Evolutionary conservation across 2,888 invertebrate genomes (phyloP).

Genomic region (Argyra leucocephala): DNA sequence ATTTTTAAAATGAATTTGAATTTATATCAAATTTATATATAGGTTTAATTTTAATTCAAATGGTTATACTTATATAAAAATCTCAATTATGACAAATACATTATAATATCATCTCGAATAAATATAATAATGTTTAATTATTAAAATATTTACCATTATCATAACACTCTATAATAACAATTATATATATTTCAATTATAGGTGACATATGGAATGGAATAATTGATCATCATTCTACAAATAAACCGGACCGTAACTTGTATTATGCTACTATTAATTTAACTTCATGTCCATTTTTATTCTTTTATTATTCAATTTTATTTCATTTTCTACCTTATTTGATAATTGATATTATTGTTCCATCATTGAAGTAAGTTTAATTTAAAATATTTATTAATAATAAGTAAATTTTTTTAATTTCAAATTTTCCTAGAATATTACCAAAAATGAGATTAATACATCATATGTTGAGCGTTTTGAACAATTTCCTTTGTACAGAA

Average conservation of each 20-base stretch:
- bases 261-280: constrained; percentile 25
- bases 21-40: too few relatives aligned
- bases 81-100: too few relatives aligned
- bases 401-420: not conserved
- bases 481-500: constrained; percentile 24
- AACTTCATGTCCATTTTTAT: constrained; percentile 22
- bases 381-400: too few relatives aligned
- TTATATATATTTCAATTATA: too few relatives aligned
- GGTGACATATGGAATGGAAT: constrained; percentile 15
- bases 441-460: constrained; percentile 26
- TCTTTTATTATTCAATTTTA: constrained; percentile 23
- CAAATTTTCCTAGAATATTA: constrained; percentile 22
- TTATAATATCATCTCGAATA: too few relatives aligned
- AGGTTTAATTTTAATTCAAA: too few relatives aligned
- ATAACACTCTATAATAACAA: too few relatives aligned
- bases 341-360: constrained; percentile 20
- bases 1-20: too few relatives aligned
- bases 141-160: too few relatives aligned
- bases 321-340: constrained; percentile 27
- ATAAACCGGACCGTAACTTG: constrained; percentile 20
- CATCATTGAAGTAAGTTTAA: constrained; percentile 19
- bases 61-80: too few relatives aligned
- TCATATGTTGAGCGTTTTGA: constrained; percentile 21
- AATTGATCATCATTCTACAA: constrained; percentile 8
- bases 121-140: too few relatives aligned